Conservation (phyloP, 2,797 vertebrate species). For the Xenops minutus region DNA sequence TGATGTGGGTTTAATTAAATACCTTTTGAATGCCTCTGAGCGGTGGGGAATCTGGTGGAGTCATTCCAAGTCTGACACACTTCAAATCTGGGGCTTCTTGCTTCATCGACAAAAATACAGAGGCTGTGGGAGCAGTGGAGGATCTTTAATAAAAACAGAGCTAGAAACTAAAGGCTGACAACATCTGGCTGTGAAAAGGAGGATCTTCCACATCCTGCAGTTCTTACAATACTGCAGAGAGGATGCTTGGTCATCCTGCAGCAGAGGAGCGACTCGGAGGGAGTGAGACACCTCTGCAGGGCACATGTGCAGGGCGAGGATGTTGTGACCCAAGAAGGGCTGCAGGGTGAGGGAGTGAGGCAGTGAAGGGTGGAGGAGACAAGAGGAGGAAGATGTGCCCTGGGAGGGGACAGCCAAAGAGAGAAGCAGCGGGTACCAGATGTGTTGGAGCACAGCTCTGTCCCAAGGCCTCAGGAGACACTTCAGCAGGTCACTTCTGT, state of each 20-base stretch:
- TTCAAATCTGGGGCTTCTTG: neutral
- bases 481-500: neutral
- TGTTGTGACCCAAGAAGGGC: neutral
- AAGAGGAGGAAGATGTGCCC: neutral
- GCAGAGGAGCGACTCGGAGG: neutral
- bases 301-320: neutral
- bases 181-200: neutral
- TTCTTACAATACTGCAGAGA: neutral
- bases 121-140: neutral
- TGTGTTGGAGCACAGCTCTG: neutral
- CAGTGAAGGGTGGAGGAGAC: neutral
- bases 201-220: neutral
- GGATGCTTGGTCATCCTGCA: neutral
- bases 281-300: neutral
- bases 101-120: neutral
- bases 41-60: neutral
- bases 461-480: neutral
- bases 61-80: neutral
- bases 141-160: neutral
- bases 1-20: constrained; percentile 54
- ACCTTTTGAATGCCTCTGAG: constrained; percentile 20
- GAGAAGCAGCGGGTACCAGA: neutral
- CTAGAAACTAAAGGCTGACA: neutral
- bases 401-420: neutral
- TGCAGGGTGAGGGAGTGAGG: neutral